Conservation (phyloP, 2,888 invertebrate species). For the Machimus atricapillus region DNA sequence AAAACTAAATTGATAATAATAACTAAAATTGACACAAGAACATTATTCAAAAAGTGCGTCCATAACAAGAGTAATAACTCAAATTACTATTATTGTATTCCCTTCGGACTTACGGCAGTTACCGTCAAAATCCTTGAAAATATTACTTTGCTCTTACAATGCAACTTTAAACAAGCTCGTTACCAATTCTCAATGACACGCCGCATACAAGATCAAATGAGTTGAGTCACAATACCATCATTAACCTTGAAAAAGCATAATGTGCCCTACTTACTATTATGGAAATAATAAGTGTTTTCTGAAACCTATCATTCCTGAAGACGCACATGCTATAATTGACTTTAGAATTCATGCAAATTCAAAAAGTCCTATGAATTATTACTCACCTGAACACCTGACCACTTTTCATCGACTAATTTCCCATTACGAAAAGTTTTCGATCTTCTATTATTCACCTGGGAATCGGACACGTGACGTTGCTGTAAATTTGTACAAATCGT, state of each 20-base stretch:
- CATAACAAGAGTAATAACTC: background rate
- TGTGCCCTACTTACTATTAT: background rate
- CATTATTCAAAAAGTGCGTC: background rate
- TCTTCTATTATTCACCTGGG: constrained; percentile 95
- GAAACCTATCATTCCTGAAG: background rate
- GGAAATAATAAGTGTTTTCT: background rate
- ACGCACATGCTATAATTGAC: background rate
- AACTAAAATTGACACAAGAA: background rate
- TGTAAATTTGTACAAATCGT: constrained; percentile 58
- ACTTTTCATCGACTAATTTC: constrained; percentile 88
- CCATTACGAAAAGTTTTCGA: constrained; percentile 91
- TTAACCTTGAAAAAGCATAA: background rate
- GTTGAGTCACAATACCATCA: background rate
- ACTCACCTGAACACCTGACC: constrained; percentile 89
- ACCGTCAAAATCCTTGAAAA: background rate
- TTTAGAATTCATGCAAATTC: background rate
- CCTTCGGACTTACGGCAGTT: background rate
- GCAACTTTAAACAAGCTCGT: background rate
- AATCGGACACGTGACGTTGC: constrained; percentile 99
- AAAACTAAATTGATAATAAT: background rate
- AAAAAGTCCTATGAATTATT: background rate
- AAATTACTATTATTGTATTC: background rate
- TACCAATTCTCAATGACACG: background rate
- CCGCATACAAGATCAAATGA: background rate
- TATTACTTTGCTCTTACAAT: background rate